These are phyloP conservation scores for Danio tinwini DNA, from an alignment of 2,797 vertebrate genomes.

Conservation along the genomic window DNA sequence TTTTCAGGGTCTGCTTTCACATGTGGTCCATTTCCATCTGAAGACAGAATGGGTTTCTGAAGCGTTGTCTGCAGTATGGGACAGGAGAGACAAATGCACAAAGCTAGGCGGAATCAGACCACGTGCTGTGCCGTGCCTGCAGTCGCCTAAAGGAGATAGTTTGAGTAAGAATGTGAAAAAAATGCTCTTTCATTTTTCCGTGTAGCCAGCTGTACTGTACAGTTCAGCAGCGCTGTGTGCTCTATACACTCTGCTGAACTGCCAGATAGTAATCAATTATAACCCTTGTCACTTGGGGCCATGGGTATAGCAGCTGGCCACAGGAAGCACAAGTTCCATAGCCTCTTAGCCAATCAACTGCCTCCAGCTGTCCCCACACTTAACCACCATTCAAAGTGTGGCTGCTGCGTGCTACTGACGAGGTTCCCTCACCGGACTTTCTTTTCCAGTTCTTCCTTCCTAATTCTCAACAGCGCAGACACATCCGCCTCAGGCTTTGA, in stretches of 20 bases:
- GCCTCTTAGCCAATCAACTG: slow-evolving; percentile 84
- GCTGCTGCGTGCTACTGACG: slow-evolving; percentile 72
- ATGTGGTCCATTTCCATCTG: slow-evolving; percentile 52
- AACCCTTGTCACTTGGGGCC: slow-evolving; percentile 87
- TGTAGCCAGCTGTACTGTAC: slow-evolving; percentile 75
- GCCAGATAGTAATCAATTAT: slow-evolving; percentile 89
- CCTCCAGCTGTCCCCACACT: slow-evolving; percentile 79
- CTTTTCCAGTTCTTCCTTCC: slow-evolving; percentile 75
- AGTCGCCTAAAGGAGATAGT: slow-evolving; percentile 16
- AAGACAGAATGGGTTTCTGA: slow-evolving; percentile 9
- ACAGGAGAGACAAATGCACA: slow-evolving; percentile 29
- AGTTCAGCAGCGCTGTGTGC: slow-evolving; percentile 74
- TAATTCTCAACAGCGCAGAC: slow-evolving; percentile 71
- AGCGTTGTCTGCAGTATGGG: slow-evolving; percentile 39
- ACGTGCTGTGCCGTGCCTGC: slow-evolving; percentile 11
- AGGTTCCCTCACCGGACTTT: slow-evolving; percentile 78
- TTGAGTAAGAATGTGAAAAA: slow-evolving; percentile 9
- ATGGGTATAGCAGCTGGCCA: slow-evolving; percentile 88
- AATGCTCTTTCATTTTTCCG: slow-evolving; percentile 37
- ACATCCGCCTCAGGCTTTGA: slow-evolving; percentile 71
- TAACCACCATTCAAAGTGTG: slow-evolving; percentile 75
- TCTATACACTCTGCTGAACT: slow-evolving; percentile 83
- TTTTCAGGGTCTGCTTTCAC: slow-evolving; percentile 58
- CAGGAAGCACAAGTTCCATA: slow-evolving; percentile 86
- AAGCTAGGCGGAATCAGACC: slow-evolving; percentile 44